These are phyloP conservation scores for Macrostomum lignano DNA, from an alignment of 1,140 invertebrate genomes.

Conservation along the genomic window DNA sequence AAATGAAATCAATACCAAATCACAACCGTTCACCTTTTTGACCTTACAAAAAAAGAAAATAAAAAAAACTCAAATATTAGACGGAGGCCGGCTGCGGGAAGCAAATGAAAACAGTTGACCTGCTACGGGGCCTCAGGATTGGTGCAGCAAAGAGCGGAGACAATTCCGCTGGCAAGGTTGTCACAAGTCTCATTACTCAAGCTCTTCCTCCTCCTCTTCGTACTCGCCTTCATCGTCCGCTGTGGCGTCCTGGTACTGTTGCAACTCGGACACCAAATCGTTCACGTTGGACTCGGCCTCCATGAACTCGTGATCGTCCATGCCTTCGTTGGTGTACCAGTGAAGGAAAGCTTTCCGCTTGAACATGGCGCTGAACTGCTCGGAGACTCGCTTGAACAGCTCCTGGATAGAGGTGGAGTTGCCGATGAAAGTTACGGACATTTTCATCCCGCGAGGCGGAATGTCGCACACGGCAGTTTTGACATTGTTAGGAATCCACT, in stretches of 20 bases:
- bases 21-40: too few relatives aligned
- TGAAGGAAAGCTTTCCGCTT: conserved; percentile 45
- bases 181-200: too few relatives aligned
- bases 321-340: conserved; percentile 48
- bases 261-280: conserved; percentile 20
- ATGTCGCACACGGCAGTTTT: conserved; percentile 8
- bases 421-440: conserved; percentile 14
- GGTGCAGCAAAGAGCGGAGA: too few relatives aligned
- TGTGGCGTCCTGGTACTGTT: conserved; percentile 21
- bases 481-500: conserved; percentile 23
- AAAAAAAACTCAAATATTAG: too few relatives aligned
- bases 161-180: too few relatives aligned
- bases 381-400: conserved; percentile 41
- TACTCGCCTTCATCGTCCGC: too few relatives aligned
- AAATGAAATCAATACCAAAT: too few relatives aligned
- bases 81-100: too few relatives aligned
- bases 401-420: conserved; percentile 20
- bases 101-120: too few relatives aligned
- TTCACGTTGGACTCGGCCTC: conserved; percentile 37
- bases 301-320: conserved; percentile 47
- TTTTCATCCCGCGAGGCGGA: conserved; percentile 16
- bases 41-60: too few relatives aligned
- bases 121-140: too few relatives aligned
- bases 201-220: too few relatives aligned
- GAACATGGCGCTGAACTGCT: conserved; percentile 42